phyloP scores from a whole-genome alignment of 2,797 vertebrate genomes.

The Trachops cirrhosus region DNA sequence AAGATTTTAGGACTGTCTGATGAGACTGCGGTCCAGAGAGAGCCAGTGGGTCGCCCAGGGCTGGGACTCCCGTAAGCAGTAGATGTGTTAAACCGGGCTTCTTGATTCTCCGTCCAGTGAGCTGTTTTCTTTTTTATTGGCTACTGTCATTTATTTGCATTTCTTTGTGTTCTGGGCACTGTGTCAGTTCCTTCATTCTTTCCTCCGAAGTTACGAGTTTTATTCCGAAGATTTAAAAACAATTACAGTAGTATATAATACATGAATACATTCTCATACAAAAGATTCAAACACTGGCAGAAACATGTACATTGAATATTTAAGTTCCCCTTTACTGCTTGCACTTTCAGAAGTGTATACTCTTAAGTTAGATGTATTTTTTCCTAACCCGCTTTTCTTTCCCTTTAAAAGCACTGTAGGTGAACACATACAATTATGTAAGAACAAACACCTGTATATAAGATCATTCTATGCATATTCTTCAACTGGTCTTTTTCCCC shows the following conservation, averaged over 20 bases:
- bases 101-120: not conserved
- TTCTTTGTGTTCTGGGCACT: not conserved
- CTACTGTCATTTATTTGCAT: not conserved
- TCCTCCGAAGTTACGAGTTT: not conserved
- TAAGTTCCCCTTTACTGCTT: not conserved
- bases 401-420: not conserved
- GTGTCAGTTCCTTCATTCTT: not conserved
- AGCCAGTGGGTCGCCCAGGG: fast-evolving
- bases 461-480: fast-evolving
- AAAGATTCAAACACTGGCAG: not conserved
- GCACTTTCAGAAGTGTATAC: not conserved
- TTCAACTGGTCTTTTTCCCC: not conserved
- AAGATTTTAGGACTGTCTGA: not conserved
- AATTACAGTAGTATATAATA: not conserved
- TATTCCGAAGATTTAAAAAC: not conserved
- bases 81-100: not conserved
- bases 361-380: not conserved
- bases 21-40: too few relatives aligned
- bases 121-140: not conserved
- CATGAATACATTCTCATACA: not conserved
- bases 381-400: not conserved
- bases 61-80: not conserved
- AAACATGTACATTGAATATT: not conserved
- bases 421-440: not conserved
- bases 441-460: not conserved